These are phyloP conservation scores for Apostichopus leukothele DNA, from an alignment of 53 echinoderm and acorn worm genomes.

Conservation along the genomic window DNA sequence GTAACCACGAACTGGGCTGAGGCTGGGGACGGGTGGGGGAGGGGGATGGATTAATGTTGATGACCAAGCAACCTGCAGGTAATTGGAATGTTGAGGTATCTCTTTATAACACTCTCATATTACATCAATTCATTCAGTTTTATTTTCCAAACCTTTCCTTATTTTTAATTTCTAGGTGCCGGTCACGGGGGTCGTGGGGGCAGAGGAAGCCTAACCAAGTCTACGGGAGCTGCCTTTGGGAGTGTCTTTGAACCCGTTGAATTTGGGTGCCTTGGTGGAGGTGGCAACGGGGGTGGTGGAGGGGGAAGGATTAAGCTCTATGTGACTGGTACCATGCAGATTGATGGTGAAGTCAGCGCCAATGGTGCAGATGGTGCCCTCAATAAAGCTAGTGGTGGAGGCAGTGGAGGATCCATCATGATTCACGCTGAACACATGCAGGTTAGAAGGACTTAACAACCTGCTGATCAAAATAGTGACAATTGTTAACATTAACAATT, in stretches of 20 bases:
- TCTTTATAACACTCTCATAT: too few species aligned
- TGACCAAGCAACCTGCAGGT: too few species aligned
- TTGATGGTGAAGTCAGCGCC: constrained; percentile 87
- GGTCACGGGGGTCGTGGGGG: constrained; percentile 91
- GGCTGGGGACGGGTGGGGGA: too few species aligned
- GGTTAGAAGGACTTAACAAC: constrained; percentile 40
- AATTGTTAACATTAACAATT: too few species aligned
- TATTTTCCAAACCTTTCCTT: not conserved
- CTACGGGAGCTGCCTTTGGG: constrained; percentile 75
- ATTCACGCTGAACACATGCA: constrained; percentile 79
- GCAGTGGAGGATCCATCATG: constrained; percentile 82
- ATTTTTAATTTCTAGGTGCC: constrained; percentile 55
- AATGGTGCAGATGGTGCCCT: constrained; percentile 58
- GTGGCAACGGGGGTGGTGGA: constrained; percentile 63
- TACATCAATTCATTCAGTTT: too few species aligned
- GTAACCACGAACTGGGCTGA: too few species aligned
- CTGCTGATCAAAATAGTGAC: too few species aligned
- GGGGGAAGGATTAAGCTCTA: constrained; percentile 66
- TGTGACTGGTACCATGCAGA: constrained; percentile 70
- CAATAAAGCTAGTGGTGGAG: constrained; percentile 68
- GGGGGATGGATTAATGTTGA: too few species aligned
- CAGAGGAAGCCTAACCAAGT: constrained; percentile 61
- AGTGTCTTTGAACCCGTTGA: constrained; percentile 72
- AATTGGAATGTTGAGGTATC: too few species aligned
- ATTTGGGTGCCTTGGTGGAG: constrained; percentile 80